These are phyloP conservation scores for Herpailurus yagouaroundi DNA, from an alignment of 2,113 vertebrate genomes.

Conservation along the genomic window DNA sequence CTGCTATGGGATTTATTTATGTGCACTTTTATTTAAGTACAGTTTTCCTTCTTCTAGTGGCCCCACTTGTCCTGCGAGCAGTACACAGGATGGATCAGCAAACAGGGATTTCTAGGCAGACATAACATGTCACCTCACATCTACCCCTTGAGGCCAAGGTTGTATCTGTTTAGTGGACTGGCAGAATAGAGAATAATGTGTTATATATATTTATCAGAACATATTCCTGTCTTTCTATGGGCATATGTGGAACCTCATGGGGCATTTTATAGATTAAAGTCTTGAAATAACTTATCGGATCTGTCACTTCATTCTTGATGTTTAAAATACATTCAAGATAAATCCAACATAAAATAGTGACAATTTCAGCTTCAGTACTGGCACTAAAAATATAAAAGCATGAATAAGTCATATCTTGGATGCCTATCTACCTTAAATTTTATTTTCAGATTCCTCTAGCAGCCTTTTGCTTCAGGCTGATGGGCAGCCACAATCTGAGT, in stretches of 20 bases:
- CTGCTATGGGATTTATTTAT: background rate
- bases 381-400: constrained; percentile 57
- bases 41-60: background rate
- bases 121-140: constrained; percentile 31
- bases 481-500: constrained; percentile 57
- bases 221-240: background rate
- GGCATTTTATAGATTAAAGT: constrained; percentile 46
- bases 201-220: constrained; percentile 40
- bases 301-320: constrained; percentile 54
- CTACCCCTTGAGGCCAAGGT: background rate
- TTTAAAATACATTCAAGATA: constrained; percentile 47
- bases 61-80: background rate
- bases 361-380: constrained; percentile 12
- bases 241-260: background rate
- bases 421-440: constrained; percentile 55
- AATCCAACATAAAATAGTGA: constrained; percentile 58
- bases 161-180: constrained; percentile 43
- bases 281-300: constrained; percentile 24
- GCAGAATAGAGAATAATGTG: background rate
- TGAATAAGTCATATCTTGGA: constrained; percentile 52
- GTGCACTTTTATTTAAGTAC: background rate
- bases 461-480: constrained; percentile 48
- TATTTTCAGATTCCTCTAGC: background rate
- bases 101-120: background rate
- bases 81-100: background rate